A percentile compares a stretch with the other conserved stretches of the same genome.
These are phyloP conservation scores for Silvanus unidentatus DNA, from an alignment of 2,888 invertebrate species.

Conservation along the genomic window DNA sequence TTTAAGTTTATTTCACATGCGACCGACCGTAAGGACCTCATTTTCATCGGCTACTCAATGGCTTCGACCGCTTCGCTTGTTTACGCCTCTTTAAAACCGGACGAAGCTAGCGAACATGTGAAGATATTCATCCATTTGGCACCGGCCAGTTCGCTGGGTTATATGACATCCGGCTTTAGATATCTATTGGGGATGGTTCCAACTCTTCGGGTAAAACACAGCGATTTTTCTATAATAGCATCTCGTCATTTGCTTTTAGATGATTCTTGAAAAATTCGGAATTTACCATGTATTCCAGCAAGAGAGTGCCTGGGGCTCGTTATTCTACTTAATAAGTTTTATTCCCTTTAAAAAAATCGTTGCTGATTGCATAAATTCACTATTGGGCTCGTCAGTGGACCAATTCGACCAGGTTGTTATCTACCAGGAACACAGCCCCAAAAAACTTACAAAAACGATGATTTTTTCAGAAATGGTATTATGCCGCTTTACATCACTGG, in stretches of 20 bases:
- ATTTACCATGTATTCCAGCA: no score
- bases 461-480: not conserved
- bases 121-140: constrained; percentile 13
- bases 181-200: no score
- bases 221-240: no score
- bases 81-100: constrained; percentile 14
- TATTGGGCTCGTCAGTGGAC: not conserved
- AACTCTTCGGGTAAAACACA: no score
- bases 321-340: no score
- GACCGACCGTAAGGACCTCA: constrained; percentile 9
- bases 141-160: constrained; percentile 3
- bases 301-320: no score
- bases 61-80: constrained; percentile 14
- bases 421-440: no score
- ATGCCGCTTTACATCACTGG: no score
- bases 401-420: not conserved
- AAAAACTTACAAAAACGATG: not conserved
- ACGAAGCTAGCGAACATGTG: constrained; percentile 13
- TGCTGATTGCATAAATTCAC: no score
- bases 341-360: no score
- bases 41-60: constrained; percentile 20
- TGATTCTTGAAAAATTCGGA: not conserved
- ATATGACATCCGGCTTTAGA: no score
- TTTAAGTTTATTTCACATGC: constrained; percentile 11
- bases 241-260: no score